phyloP scores from a whole-genome alignment of 2,797 vertebrate species.

The Muraenolepis orangiensis region DNA sequence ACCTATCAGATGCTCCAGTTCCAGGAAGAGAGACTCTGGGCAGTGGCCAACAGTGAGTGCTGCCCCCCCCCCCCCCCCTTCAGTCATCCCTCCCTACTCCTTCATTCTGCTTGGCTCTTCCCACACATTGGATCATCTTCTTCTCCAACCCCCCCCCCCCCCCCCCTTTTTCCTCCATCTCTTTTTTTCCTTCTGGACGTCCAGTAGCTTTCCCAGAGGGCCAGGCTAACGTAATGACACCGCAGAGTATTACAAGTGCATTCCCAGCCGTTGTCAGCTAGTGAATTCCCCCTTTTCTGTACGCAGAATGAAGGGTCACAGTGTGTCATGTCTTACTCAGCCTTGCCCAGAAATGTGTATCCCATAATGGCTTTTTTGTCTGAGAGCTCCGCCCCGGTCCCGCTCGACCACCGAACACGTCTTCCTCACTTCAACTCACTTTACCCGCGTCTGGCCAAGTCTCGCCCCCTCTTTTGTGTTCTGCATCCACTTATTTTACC shows the following conservation, averaged over 20 bases:
- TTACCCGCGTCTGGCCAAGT: no score
- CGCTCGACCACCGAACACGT: no score
- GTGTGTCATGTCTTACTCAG: no score
- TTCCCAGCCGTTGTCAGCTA: not conserved
- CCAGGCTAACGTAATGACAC: not conserved
- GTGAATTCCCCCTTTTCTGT: no score
- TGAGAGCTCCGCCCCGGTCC: not conserved
- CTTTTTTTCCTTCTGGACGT: not conserved
- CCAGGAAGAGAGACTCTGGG: constrained; percentile 84
- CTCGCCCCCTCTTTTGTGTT: no score
- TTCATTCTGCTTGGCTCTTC: not conserved
- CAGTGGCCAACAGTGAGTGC: constrained; percentile 75
- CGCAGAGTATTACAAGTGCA: not conserved
- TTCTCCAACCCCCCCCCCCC: not conserved
- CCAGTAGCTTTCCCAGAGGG: not conserved
- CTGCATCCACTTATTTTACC: no score
- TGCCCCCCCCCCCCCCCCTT: not conserved
- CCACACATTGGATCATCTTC: not conserved
- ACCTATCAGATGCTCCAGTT: constrained; percentile 89
- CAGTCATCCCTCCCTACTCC: no score
- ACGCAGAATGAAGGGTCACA: no score
- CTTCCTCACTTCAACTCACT: no score
- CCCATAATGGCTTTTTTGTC: no score
- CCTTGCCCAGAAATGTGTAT: no score
- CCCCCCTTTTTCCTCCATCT: no score